Conservation (phyloP, 2,113 vertebrate species). For the Alligator mississippiensis region DNA sequence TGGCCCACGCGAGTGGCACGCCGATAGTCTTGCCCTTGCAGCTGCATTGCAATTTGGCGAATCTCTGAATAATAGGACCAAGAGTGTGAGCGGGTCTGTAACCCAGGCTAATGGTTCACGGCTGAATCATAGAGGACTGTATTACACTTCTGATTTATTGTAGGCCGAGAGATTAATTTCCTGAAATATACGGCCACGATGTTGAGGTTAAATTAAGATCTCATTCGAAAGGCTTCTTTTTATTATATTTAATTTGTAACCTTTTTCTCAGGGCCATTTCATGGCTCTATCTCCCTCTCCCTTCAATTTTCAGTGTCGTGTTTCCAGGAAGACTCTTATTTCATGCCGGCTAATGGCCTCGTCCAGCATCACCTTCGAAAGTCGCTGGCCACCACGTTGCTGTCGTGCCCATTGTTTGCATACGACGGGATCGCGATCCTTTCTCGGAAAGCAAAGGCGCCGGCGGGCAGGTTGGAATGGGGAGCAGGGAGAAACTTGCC, state of each 20-base stretch:
- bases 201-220: constrained; percentile 75
- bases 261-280: constrained; percentile 55
- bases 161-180: constrained; percentile 71
- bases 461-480: constrained; percentile 44
- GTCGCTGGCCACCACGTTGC: constrained; percentile 29
- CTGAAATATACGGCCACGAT: constrained; percentile 54
- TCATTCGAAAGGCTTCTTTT: constrained; percentile 70
- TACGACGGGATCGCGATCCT: constrained; percentile 64
- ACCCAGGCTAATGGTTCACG: constrained; percentile 23
- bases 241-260: constrained; percentile 71
- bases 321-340: constrained; percentile 72
- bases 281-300: constrained; percentile 54
- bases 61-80: not conserved
- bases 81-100: constrained; percentile 6
- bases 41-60: not conserved
- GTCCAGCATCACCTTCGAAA: constrained; percentile 41
- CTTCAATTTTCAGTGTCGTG: constrained; percentile 45
- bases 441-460: constrained; percentile 33
- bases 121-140: constrained; percentile 54
- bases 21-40: rapidly evolving
- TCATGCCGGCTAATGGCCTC: constrained; percentile 61
- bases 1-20: not conserved
- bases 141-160: constrained; percentile 62
- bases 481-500: too few species aligned
- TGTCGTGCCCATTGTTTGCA: constrained; percentile 41